Evolutionary conservation across 2,113 vertebrate species (phyloP).

Genomic region (Eurystomus gularis): DNA sequence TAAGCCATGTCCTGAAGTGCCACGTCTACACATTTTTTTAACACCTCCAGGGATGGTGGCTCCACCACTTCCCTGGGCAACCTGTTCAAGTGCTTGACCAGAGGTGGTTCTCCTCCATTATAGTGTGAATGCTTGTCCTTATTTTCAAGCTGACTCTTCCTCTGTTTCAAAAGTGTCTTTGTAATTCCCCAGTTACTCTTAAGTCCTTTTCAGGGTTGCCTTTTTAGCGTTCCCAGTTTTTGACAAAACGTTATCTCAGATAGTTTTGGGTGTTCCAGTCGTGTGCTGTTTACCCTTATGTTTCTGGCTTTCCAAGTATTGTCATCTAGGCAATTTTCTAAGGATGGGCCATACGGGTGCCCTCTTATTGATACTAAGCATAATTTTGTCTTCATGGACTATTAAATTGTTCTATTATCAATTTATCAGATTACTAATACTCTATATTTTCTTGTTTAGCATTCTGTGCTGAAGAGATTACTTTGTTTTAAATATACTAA

Average conservation of each 20-base stretch:
- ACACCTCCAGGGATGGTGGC: no score
- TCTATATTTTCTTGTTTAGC: not conserved
- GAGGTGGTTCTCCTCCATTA: not conserved
- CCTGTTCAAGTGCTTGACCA: no score
- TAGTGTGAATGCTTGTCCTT: not conserved
- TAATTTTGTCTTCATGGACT: not conserved
- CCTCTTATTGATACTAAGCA: not conserved
- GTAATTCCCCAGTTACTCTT: not conserved
- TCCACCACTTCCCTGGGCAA: no score
- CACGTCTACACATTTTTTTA: no score
- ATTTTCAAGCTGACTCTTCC: not conserved
- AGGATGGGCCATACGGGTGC: not conserved
- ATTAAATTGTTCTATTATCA: not conserved
- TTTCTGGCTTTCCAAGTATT: not conserved
- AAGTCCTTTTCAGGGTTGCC: not conserved
- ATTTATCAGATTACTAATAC: not conserved
- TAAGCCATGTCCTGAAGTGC: no score
- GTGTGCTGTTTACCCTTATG: fast-evolving
- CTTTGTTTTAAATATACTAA: not conserved
- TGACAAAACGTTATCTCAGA: not conserved
- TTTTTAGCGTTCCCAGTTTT: not conserved
- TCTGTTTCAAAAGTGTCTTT: not conserved
- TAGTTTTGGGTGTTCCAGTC: not conserved
- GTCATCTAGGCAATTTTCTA: not conserved
- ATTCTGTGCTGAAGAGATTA: not conserved